A percentile compares a stretch with the other conserved stretches of the same genome.
Conservation (phyloP, 2,888 invertebrate genomes). For the Peribatodes rhomboidaria region DNA sequence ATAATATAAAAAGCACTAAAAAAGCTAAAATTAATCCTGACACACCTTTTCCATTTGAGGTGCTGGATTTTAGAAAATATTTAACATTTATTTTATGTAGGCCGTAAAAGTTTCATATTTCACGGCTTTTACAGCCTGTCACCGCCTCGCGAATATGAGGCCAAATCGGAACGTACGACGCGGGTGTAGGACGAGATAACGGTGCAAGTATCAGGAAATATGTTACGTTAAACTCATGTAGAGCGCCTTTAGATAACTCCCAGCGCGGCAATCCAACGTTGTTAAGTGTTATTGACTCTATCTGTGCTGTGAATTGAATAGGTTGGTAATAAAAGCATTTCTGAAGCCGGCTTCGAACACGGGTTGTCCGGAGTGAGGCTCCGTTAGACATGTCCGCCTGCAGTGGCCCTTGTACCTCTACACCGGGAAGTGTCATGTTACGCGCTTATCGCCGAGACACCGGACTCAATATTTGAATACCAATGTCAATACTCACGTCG, state of each 20-base stretch:
- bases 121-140: conserved; percentile 55
- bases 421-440: conserved; percentile 68
- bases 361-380: conserved; percentile 45
- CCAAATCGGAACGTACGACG: conserved; percentile 40
- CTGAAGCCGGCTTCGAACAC: conserved; percentile 46
- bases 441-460: conserved; percentile 67
- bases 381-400: conserved; percentile 40
- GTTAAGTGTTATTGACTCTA: conserved; percentile 60
- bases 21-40: conserved; percentile 26
- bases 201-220: conserved; percentile 35
- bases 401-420: conserved; percentile 51
- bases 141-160: conserved; percentile 49
- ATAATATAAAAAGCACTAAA: conserved; percentile 11
- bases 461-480: conserved; percentile 70
- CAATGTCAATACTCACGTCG: conserved; percentile 62
- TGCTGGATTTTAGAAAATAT: conserved; percentile 28
- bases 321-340: conserved; percentile 58
- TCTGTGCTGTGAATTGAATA: conserved; percentile 60
- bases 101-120: conserved; percentile 59
- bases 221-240: conserved; percentile 48
- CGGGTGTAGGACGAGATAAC: conserved; percentile 32
- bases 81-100: conserved; percentile 50
- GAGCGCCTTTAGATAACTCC: conserved; percentile 60
- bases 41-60: conserved; percentile 37
- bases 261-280: conserved; percentile 54